A percentile compares a stretch with the other conserved stretches of the same genome.
These are phyloP conservation scores for Ophonus ardosiacus DNA, from an alignment of 2,888 invertebrate species.

Conservation along the genomic window DNA sequence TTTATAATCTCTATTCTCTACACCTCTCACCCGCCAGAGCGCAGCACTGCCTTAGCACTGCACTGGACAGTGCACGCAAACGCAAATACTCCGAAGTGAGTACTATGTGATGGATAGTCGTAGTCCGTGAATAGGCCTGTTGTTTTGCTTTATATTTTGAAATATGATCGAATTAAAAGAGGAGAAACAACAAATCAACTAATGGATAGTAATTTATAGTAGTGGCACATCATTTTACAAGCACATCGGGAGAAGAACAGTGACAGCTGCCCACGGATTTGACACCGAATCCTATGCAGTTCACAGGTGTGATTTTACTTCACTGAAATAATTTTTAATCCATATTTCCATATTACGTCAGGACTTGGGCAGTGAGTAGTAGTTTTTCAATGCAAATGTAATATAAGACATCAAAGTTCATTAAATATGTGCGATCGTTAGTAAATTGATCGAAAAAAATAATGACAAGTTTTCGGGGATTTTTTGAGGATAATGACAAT, in stretches of 20 bases:
- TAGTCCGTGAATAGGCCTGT: constrained; percentile 50
- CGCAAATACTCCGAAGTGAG: constrained; percentile 21
- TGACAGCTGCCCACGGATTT: background rate
- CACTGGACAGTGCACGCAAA: background rate
- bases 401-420: constrained; percentile 8
- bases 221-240: background rate
- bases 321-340: constrained; percentile 60
- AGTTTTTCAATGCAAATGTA: constrained; percentile 61
- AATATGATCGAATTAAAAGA: constrained; percentile 59
- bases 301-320: constrained; percentile 60
- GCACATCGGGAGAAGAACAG: background rate
- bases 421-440: constrained; percentile 10
- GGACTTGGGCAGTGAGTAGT: constrained; percentile 62
- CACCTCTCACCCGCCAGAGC: background rate
- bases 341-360: constrained; percentile 64
- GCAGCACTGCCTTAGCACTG: constrained; percentile 23
- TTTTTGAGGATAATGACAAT: constrained; percentile 35
- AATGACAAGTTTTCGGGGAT: constrained; percentile 2
- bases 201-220: constrained; percentile 47
- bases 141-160: constrained; percentile 61
- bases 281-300: constrained; percentile 21
- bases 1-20: background rate
- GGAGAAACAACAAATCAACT: constrained; percentile 27
- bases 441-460: constrained; percentile 10
- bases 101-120: constrained; percentile 47